A percentile compares a stretch with the other conserved stretches of the same genome.
phyloP scores from a whole-genome alignment of 53 echinoderm and acorn worm genomes.

The Holothuria scabra region DNA sequence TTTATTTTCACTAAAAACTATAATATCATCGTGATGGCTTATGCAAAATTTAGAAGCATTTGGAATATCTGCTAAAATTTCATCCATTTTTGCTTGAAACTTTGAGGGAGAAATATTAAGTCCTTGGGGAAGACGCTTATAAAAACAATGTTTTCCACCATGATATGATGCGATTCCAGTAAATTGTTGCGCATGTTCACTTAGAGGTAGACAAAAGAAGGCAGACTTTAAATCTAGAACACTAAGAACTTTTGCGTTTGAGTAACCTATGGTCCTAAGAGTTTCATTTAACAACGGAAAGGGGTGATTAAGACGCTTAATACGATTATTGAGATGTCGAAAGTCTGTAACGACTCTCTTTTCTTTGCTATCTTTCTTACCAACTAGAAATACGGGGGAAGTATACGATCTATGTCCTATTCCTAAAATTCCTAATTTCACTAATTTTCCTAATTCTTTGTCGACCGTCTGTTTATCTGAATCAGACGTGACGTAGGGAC shows the following conservation, averaged over 20 bases:
- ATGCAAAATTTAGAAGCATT: slow-evolving; percentile 30
- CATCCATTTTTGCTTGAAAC: slow-evolving; percentile 63
- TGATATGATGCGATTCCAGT: not conserved
- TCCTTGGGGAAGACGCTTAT: slow-evolving; percentile 48
- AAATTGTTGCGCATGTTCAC: slow-evolving; percentile 48
- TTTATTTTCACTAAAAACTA: slow-evolving; percentile 14
- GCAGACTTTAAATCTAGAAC: slow-evolving; percentile 56
- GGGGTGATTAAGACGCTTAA: slow-evolving; percentile 38
- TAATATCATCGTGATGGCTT: slow-evolving; percentile 28
- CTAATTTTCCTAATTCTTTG: slow-evolving; percentile 26
- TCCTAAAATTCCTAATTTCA: slow-evolving; percentile 39
- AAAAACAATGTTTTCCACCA: slow-evolving; percentile 5
- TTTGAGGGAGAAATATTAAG: slow-evolving; percentile 47
- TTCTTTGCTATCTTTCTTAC: slow-evolving; percentile 10
- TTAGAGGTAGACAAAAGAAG: slow-evolving; percentile 55
- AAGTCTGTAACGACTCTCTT: slow-evolving; percentile 51
- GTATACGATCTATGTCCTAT: slow-evolving; percentile 25
- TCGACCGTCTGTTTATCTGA: not conserved
- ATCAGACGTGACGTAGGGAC: slow-evolving; percentile 1
- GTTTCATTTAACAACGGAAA: slow-evolving; percentile 43
- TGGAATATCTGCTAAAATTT: slow-evolving; percentile 39
- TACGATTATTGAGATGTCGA: slow-evolving; percentile 14
- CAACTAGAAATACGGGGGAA: slow-evolving; percentile 33
- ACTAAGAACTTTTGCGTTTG: slow-evolving; percentile 56
- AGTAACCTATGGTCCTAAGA: slow-evolving; percentile 1